Conservation (phyloP, 2,113 vertebrate species). For the Jaculus jaculus region DNA sequence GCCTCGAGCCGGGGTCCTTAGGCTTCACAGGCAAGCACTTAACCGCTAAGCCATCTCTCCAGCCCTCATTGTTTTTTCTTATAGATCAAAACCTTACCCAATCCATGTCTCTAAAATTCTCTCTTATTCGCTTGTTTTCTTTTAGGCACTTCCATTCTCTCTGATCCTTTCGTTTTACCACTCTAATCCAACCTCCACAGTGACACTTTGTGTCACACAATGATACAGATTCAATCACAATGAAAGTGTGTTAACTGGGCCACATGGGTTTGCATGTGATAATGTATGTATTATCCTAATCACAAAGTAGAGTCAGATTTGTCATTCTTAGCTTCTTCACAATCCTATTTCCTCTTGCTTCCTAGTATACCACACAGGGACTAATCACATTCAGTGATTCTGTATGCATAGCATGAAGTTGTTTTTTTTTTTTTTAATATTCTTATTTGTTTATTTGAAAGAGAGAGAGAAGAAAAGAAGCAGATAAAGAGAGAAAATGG, state of each 20-base stretch:
- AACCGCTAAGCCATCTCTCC: no score
- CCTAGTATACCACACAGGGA: not conserved
- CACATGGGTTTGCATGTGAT: not conserved
- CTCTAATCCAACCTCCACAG: not conserved
- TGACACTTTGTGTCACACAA: not conserved
- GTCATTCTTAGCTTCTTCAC: not conserved
- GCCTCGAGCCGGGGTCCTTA: no score
- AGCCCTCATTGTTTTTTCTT: no score
- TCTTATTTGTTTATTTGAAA: no score
- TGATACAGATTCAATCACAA: conserved; percentile 3
- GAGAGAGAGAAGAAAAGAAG: no score
- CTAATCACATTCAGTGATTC: not conserved
- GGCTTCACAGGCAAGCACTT: no score
- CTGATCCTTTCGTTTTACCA: not conserved
- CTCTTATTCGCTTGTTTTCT: not conserved
- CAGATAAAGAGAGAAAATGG: no score
- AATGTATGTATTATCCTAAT: conserved; percentile 18
- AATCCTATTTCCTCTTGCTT: not conserved
- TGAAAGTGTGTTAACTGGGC: conserved; percentile 38
- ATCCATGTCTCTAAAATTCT: not conserved
- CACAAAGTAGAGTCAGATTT: not conserved
- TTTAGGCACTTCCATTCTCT: not conserved
- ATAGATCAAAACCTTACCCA: not conserved
- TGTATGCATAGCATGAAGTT: not conserved
- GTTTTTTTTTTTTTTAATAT: no score